Evolutionary conservation across 2,797 vertebrate species (phyloP), one percentile per base, ranked within the genome.

Genomic region (Myoxocephalus aenaeus): DNA sequence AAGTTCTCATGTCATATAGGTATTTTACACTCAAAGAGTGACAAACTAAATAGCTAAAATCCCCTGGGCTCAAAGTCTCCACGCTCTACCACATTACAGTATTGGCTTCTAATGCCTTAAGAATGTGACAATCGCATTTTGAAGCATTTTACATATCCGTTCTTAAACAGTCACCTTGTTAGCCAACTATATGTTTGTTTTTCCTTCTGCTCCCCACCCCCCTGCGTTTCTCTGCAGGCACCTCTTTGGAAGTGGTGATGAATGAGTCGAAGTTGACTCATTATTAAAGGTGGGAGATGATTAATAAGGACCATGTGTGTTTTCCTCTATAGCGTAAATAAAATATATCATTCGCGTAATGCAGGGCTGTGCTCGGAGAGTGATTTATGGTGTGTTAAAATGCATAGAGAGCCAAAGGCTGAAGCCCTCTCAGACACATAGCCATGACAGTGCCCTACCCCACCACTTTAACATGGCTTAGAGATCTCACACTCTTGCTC

Each of bases 341-440:
- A 97, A 97, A 97, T 96, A 96, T 95, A 97, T 96, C 94, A 97
- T 96, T 96, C 96, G 94, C 91, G 86, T 95, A 96, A 96, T 95
- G 86, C 94, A 65, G 91, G 87, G 90, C 90, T 77, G 85, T 87
- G 93, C 90, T 91, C 86, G 83, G 91, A 94, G 93, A 95, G 95
- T 97, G 96, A 96, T 95, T 93, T 95, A 96, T 94, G 92, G 91
- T 82, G 92, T 92, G 90, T 94, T 96, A 94, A 94, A 96, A 96
- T 96, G 90, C 93, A 94, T 90, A 80, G 94, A 90, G 94, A 96
- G 94, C 95, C 94, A 95, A 96, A 96, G 90, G 94, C 90, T 95
- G 90, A 84, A 92, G 87, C 92, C 92, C 93, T 94, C 90, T 95
- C 92, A 93, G 94, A 94, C 92, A 92, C 87, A 83, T 84, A 87